Base-by-base conservation (phyloP, 2,797 vertebrate species). In the Semotilus atromaculatus region DNA sequence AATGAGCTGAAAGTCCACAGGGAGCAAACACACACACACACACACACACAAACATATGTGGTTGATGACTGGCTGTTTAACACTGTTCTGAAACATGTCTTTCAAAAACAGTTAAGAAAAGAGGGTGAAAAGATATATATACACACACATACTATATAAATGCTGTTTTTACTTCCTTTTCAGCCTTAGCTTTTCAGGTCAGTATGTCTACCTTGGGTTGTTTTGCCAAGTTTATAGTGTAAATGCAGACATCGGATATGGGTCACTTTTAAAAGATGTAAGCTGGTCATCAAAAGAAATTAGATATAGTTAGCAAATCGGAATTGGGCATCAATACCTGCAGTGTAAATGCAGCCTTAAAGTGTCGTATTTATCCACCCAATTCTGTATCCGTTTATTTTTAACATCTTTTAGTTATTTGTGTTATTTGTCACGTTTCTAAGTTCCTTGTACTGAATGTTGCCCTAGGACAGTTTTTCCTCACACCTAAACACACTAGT, bases 1-100 rank as follows among this genome's bases (percentile, higher is more conserved):
- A 80, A 67, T 36, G 7, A 83, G 36, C 48, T 36, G 68, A 62
- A 76, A 29, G 19, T 72, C 82, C 55, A 74, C 68, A 29, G 81
- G 80, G 67, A 79, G 5, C 43, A 1, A 8, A 18, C 26, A 7
- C n/a, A 21, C 18, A 11, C 51, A 48, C 26, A n/a, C 51, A 34
- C 36, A n/a, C 53, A 40, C 76, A 29, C 48, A 62, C 14, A 62
- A 1, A 62, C 13, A 62, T 26, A 45, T 73, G 43, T 73, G n/a
- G 6, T 40, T n/a, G 68, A 23, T 23, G 21, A n/a, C 76, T 78
- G 58, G 3, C 76, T 64, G 60, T 78, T 45, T 64, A 43, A 79
- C 10, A 51, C 18, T 62, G 16, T 45, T 75, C 13, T 55, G 13
- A 75, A 75, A 36, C 48, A 6, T 23, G 26, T 53, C 19, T 75